Evolutionary conservation across 2,797 vertebrate genomes (phyloP), one percentile per base, ranked within the genome.

Genomic region (Sternarchorhynchus goeldii): DNA sequence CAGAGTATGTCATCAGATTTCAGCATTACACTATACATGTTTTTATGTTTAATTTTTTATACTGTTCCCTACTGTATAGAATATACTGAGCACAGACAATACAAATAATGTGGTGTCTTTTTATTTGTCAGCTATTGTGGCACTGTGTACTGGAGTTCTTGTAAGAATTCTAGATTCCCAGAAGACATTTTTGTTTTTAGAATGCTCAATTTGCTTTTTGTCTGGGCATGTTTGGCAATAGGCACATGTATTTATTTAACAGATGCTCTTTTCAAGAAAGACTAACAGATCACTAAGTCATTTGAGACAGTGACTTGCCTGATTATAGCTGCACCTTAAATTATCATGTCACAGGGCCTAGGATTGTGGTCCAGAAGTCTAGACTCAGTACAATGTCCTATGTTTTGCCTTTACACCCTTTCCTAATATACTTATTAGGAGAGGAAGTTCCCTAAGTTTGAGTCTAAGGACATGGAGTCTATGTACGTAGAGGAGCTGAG

Each of bases 401-500:
- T 32, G 17, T 16, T 31, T 70, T 68, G 14, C 2, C 12, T 18
- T 39, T 5, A 67, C 12, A 10, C 31, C 14, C 69, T 71, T 65
- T 4, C 29, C 62, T 14, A 58, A 76, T 71, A 6, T 71, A 6
- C 17, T 80, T 75, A 79, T 70, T 89, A 99, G 97, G 96, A 98
- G 90, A 92, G 91, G 85, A 94, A 91, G 87, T 93, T 93, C 78
- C 96, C 96, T 0, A 91, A 89, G 88, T 95, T 99, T 14, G 53
- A 94, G 79, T 89, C 94, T 3, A 92, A 93, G 63, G 96, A 98
- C 86, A 98, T 98, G 97, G 97, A 96, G 85, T 89, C 36, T 17
- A 93, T 97, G 88, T 98, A 93, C 34, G 93, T 97, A 81, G 97
- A 99, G 90, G 97, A 99, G 90, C 78, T 98, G 79, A 91, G 95